These are phyloP conservation scores for Agrilus biguttatus DNA, from an alignment of 2,888 invertebrate genomes.

Conservation along the genomic window DNA sequence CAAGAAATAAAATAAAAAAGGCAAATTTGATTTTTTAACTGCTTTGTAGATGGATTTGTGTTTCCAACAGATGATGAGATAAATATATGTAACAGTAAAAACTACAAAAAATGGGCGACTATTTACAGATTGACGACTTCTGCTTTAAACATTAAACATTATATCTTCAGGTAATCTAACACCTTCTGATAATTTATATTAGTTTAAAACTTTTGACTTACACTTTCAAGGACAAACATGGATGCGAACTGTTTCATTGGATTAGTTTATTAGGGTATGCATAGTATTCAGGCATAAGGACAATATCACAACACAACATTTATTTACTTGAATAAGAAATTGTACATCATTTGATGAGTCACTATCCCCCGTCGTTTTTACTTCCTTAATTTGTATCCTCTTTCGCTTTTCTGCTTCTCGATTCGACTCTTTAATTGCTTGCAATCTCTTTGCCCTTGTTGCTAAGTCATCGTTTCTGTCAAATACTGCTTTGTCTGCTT, in stretches of 20 bases:
- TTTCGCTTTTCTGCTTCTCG: conserved; percentile 12
- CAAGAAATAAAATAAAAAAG: no score
- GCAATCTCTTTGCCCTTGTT: conserved; percentile 54
- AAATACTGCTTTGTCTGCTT: conserved; percentile 32
- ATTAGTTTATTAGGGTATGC: conserved; percentile 9
- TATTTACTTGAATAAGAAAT: conserved; percentile 44
- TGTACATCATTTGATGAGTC: conserved; percentile 41
- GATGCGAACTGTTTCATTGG: conserved; percentile 15
- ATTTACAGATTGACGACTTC: no score
- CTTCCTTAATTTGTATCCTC: conserved; percentile 28
- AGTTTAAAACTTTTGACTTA: background rate
- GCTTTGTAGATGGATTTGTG: no score
- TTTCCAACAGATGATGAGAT: no score
- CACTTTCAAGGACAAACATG: background rate
- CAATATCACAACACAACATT: conserved; percentile 9
- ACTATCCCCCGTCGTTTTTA: conserved; percentile 27
- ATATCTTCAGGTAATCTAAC: no score
- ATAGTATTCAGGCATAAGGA: background rate
- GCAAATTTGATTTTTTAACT: no score
- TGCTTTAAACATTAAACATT: no score
- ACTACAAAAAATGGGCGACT: no score
- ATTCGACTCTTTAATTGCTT: conserved; percentile 29
- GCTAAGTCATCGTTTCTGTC: conserved; percentile 55
- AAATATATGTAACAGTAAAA: no score
- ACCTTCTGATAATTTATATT: background rate